A percentile compares a stretch with the other conserved stretches of the same genome.
These are phyloP conservation scores for Ceratotherium simum DNA, from an alignment of 2,113 vertebrate genomes.

Conservation along the genomic window DNA sequence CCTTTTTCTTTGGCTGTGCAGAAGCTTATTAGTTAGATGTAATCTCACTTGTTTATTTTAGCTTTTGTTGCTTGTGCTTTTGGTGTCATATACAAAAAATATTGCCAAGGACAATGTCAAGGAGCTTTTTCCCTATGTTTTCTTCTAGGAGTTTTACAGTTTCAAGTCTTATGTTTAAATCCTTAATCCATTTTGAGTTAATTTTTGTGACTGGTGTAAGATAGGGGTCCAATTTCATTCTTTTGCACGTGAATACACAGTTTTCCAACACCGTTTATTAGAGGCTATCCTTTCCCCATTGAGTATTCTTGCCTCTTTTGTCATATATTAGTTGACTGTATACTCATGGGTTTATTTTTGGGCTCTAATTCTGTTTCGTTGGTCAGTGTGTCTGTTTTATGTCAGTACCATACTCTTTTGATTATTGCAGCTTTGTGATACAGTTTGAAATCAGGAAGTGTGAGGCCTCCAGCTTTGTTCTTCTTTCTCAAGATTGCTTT, in stretches of 20 bases:
- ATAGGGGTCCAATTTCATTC: neutral
- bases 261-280: neutral
- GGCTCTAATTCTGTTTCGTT: neutral
- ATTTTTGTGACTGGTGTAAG: neutral
- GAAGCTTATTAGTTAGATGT: neutral
- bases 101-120: neutral
- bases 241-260: neutral
- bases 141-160: neutral
- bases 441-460: neutral
- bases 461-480: neutral
- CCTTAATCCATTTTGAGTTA: neutral
- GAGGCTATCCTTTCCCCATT: neutral
- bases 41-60: neutral
- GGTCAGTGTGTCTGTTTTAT: neutral
- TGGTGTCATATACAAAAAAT: neutral
- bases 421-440: neutral
- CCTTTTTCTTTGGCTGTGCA: neutral
- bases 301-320: neutral
- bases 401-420: neutral
- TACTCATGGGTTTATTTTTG: neutral
- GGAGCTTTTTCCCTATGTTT: neutral
- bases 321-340: neutral
- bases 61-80: neutral
- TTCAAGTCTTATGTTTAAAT: neutral
- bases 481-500: neutral